Evolutionary conservation across 2,888 invertebrate genomes (phyloP).

Genomic region (Thymelicus sylvestris): DNA sequence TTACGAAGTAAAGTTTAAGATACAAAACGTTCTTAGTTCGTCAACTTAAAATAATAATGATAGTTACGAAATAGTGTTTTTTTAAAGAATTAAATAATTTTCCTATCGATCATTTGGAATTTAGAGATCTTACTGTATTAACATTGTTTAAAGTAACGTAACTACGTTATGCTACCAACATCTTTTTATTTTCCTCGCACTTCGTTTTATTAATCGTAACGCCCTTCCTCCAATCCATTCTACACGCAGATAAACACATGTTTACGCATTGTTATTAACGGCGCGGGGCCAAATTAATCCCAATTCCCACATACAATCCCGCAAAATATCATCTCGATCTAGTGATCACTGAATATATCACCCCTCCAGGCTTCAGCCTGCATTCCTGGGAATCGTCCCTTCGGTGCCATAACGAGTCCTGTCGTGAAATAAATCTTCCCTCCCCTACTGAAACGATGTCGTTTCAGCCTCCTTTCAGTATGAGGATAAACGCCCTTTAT

Average conservation of each 20-base stretch:
- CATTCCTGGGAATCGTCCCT: constrained; percentile 71
- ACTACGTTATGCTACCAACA: neutral
- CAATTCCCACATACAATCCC: constrained; percentile 71
- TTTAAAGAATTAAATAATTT: too few species aligned
- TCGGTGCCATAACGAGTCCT: constrained; percentile 77
- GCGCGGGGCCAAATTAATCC: constrained; percentile 55
- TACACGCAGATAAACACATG: constrained; percentile 33
- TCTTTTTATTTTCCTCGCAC: neutral
- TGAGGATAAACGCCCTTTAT: constrained; percentile 78
- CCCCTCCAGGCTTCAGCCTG: constrained; percentile 64
- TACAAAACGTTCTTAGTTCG: neutral
- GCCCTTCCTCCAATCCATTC: constrained; percentile 13
- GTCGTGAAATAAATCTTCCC: constrained; percentile 81
- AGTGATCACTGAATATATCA: constrained; percentile 70
- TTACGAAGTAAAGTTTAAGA: neutral
- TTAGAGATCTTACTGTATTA: too few species aligned
- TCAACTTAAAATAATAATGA: neutral
- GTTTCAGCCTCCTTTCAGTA: constrained; percentile 73
- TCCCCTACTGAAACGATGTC: constrained; percentile 63
- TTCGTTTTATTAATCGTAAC: constrained; percentile 22
- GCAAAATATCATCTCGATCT: constrained; percentile 62
- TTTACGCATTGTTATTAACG: constrained; percentile 37
- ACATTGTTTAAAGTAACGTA: too few species aligned
- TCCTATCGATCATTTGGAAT: too few species aligned
- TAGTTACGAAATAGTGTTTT: too few species aligned